These are phyloP conservation scores for Bathynomus jamesi DNA, from an alignment of 1,140 invertebrate species.

Conservation along the genomic window DNA sequence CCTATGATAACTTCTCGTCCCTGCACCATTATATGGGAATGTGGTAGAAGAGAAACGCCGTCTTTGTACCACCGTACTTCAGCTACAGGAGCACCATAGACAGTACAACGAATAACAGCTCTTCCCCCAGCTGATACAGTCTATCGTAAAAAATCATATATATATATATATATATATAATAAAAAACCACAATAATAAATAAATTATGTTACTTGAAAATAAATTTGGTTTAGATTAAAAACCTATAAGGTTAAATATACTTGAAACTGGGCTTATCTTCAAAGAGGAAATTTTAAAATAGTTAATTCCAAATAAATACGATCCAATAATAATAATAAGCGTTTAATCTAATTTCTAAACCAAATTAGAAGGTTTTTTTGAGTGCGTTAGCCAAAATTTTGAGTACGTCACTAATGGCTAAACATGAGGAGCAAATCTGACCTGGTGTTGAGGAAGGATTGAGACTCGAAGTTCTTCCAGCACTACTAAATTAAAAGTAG, in stretches of 20 bases:
- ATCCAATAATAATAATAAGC: background rate
- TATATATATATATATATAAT: background rate
- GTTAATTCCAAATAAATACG: background rate
- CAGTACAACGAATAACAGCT: conserved; percentile 15
- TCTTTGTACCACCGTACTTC: conserved; percentile 35
- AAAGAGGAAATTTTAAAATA: too few relatives aligned
- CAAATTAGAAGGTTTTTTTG: background rate
- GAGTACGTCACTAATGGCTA: background rate
- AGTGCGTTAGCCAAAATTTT: background rate
- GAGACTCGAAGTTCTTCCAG: conserved; percentile 1
- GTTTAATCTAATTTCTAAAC: background rate
- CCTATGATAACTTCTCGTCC: conserved; percentile 26
- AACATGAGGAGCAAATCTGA: too few relatives aligned
- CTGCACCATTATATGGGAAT: conserved; percentile 20
- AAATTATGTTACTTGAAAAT: too few relatives aligned
- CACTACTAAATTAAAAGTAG: conserved; percentile 1
- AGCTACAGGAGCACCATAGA: conserved; percentile 25
- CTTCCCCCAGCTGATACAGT: conserved; percentile 22
- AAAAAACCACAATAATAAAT: background rate
- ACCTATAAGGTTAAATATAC: too few relatives aligned
- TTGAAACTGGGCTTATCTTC: too few relatives aligned
- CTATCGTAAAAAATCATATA: conserved; percentile 3
- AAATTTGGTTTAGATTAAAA: too few relatives aligned
- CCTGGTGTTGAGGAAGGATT: conserved; percentile 8
- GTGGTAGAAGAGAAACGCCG: conserved; percentile 9